Conservation (phyloP, 2,113 vertebrate species). For the Rhinoptilus africanus region DNA sequence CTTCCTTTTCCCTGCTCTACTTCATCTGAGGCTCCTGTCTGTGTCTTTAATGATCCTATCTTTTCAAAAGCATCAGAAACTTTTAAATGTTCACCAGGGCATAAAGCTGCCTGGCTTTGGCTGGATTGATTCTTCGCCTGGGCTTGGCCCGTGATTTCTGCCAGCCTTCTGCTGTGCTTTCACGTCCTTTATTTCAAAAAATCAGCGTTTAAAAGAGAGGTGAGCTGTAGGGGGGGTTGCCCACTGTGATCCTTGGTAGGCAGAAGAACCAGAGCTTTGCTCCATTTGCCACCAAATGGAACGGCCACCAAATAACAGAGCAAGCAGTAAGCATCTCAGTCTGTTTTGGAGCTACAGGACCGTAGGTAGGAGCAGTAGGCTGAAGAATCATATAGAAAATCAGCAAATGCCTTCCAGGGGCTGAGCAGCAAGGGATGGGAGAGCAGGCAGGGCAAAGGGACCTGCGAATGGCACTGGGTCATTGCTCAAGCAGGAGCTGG, state of each 20-base stretch:
- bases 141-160: background rate
- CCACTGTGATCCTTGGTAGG: no score
- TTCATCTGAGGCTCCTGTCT: background rate
- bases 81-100: background rate
- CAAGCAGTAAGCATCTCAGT: fast-evolving
- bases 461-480: no score
- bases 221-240: background rate
- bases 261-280: background rate
- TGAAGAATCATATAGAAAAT: background rate
- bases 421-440: no score
- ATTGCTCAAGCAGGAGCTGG: background rate
- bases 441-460: background rate
- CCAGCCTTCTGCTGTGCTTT: background rate
- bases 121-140: background rate
- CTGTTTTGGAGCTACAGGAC: background rate
- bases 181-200: background rate
- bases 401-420: background rate
- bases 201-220: background rate
- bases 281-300: background rate
- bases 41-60: background rate
- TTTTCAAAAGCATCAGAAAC: background rate
- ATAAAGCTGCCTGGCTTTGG: background rate
- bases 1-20: background rate
- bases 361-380: background rate
- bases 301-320: no score